Base-by-base conservation (phyloP, 2,113 vertebrate genomes). In the Peromyscus maniculatus region DNA sequence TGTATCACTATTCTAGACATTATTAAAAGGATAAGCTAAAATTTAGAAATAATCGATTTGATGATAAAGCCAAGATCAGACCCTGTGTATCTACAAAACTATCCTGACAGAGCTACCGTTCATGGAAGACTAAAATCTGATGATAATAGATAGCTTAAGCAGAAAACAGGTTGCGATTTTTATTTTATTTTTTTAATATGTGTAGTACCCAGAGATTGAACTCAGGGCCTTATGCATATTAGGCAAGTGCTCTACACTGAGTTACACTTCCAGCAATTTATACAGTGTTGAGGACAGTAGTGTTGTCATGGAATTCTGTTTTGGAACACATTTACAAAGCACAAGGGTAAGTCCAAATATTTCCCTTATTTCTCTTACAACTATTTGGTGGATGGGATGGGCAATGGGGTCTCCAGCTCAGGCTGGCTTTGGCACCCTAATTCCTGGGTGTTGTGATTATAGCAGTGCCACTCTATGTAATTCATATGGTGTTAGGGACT, bases 251-350 rank as follows among this genome's bases (percentile, higher is more conserved):
- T 52, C 87, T 39, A 19, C 49, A 89, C 87, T 39, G 67, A 72
- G 13, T 24, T 89, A 57, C 52, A 11, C 36, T n/a, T 57, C 36
- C 36, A 39, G 67, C 36, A 57, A 74, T n/a, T n/a, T n/a, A 71
- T 16, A 87, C 43, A 88, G 66, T 96, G 24, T 66, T 62, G 80
- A 77, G n/a, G 87, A 87, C 4, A 6, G 55, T 1, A n/a, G 9
- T 52, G 62, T 31, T 59, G 67, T 92, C 28, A 39, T 8, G 67
- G 33, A 8, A 79, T 10, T 43, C 67, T 82, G 15, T 82, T 89
- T 72, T 80, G 78, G 49, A 94, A 91, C 46, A 93, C 87, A 78
- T 49, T 93, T 75, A 88, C 3, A 96, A 95, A 92, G n/a, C 49
- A 72, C 4, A 90, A 88, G 72, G 59, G 84, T 64, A 96, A 87